A percentile compares a stretch with the other conserved stretches of the same genome.
Conservation (phyloP, 2,113 vertebrate genomes). For the Coracopsis vasa region DNA sequence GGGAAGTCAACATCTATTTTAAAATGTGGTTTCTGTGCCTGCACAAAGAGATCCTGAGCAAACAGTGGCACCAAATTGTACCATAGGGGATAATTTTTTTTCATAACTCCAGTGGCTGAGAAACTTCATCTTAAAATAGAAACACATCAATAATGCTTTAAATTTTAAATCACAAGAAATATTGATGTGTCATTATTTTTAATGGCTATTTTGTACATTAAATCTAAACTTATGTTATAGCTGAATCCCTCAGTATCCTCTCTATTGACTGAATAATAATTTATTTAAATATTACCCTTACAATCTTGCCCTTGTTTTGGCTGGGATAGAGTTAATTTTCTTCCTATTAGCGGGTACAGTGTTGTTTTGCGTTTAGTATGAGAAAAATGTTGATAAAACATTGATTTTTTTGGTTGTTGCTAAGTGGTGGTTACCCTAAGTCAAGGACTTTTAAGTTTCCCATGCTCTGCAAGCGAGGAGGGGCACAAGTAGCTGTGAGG, state of each 20-base stretch:
- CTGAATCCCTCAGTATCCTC: neutral
- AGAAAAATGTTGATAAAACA: neutral
- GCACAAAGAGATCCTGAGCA: neutral
- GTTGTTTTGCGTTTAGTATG: neutral
- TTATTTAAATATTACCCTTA: neutral
- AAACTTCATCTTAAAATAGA: neutral
- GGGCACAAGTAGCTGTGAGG: neutral
- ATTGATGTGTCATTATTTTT: accelerated
- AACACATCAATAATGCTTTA: neutral
- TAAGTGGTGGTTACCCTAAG: neutral
- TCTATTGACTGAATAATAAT: neutral
- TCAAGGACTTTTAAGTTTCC: neutral
- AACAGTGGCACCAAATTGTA: neutral
- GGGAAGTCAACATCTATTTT: neutral
- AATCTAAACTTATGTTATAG: neutral
- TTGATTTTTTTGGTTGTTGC: neutral
- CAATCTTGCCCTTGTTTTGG: neutral
- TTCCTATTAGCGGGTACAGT: neutral
- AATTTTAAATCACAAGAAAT: neutral
- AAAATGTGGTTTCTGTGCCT: neutral
- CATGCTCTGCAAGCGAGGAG: neutral
- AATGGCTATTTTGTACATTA: neutral
- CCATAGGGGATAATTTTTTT: neutral
- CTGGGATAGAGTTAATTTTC: neutral
- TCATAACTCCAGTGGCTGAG: neutral